Evolutionary conservation across 2,888 invertebrate species (phyloP).

Genomic region (Chironomus tentans): DNA sequence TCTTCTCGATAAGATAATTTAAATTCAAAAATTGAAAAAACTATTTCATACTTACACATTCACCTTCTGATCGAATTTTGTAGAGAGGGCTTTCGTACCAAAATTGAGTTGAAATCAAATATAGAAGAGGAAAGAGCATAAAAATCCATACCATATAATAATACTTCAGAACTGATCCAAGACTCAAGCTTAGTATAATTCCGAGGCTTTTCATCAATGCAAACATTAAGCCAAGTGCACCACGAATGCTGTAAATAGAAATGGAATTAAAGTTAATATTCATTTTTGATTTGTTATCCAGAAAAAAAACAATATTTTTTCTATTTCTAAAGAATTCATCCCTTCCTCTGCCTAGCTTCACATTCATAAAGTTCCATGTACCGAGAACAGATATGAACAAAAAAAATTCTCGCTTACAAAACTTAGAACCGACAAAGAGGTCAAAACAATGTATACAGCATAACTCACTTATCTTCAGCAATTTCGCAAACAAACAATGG

Average conservation of each 20-base stretch:
- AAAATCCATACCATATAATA: background rate
- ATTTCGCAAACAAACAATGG: conserved; percentile 8
- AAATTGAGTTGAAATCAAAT: background rate
- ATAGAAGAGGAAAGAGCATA: background rate
- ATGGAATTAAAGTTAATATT: background rate
- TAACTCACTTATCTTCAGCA: background rate
- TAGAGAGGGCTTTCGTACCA: background rate
- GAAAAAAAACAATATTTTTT: too few species aligned
- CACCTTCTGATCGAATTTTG: too few species aligned
- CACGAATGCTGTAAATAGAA: background rate
- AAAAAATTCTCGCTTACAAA: too few species aligned
- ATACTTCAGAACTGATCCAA: background rate
- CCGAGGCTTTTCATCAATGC: background rate
- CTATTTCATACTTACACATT: too few species aligned
- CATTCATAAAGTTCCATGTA: too few species aligned
- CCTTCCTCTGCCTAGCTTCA: too few species aligned
- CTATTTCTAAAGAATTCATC: too few species aligned
- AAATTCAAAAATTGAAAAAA: too few species aligned
- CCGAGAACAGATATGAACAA: too few species aligned
- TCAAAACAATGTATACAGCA: background rate
- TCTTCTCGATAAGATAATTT: too few species aligned
- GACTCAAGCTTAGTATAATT: background rate
- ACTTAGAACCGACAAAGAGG: background rate
- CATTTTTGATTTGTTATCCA: too few species aligned
- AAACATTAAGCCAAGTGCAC: background rate